Conservation (phyloP, 2,888 invertebrate genomes). For the Mythimna albipuncta region DNA sequence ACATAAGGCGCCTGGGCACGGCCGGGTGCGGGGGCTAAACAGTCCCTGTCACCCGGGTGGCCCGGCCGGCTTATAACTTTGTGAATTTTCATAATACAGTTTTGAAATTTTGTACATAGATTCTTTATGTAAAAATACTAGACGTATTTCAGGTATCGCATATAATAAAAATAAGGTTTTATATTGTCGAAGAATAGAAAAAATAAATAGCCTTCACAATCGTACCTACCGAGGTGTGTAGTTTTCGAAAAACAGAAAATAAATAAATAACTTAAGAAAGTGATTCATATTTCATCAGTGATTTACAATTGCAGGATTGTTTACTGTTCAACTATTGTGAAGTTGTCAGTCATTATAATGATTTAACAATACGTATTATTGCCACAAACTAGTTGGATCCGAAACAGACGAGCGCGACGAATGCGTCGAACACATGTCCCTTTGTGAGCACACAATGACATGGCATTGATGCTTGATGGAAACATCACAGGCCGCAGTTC, state of each 20-base stretch:
- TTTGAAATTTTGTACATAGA: no score
- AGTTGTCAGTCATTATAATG: not conserved
- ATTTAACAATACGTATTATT: slow-evolving; percentile 3
- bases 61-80: no score
- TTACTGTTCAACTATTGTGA: not conserved
- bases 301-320: not conserved
- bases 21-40: no score
- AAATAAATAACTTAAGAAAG: not conserved
- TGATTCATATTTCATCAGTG: no score
- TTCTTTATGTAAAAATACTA: no score
- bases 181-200: no score
- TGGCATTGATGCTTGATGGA: slow-evolving; percentile 20
- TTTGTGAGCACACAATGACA: slow-evolving; percentile 31
- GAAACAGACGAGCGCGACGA: slow-evolving; percentile 22
- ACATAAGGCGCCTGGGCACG: no score
- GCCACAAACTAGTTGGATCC: not conserved
- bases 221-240: not conserved
- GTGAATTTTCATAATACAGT: no score
- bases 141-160: no score
- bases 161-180: no score
- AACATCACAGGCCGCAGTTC: slow-evolving; percentile 9
- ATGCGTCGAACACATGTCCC: slow-evolving; percentile 24
- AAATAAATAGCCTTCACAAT: no score
- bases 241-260: not conserved
- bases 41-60: no score